Evolutionary conservation across 2,888 invertebrate species (phyloP).

Genomic region (Autographa pulchrina): DNA sequence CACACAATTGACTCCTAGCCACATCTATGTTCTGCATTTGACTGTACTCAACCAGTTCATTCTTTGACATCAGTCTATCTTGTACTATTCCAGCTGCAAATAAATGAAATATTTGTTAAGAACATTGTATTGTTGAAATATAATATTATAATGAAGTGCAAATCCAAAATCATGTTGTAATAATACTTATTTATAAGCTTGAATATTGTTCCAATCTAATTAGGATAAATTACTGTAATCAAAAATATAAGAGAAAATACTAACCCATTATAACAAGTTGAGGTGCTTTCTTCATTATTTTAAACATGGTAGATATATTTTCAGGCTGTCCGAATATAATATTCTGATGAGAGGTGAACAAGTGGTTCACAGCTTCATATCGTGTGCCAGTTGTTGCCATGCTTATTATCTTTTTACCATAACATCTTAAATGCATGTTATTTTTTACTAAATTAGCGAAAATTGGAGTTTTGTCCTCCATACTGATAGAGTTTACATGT

Average conservation of each 20-base stretch:
- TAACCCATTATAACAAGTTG: constrained; percentile 92
- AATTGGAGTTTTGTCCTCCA: constrained; percentile 91
- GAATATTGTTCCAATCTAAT: no score
- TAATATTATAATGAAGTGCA: no score
- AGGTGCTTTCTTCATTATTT: constrained; percentile 92
- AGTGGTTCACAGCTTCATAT: constrained; percentile 91
- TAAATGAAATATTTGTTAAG: background rate
- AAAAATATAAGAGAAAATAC: constrained; percentile 45
- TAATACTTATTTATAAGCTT: no score
- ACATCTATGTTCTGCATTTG: constrained; percentile 91
- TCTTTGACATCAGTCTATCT: constrained; percentile 91
- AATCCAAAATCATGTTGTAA: no score
- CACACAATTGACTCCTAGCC: constrained; percentile 92
- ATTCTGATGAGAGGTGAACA: constrained; percentile 91
- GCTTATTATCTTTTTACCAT: constrained; percentile 91
- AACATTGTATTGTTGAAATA: background rate
- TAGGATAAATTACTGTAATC: background rate
- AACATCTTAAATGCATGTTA: constrained; percentile 92
- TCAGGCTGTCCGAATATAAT: constrained; percentile 92
- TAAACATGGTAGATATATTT: constrained; percentile 90
- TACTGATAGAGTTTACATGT: constrained; percentile 92
- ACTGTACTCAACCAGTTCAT: constrained; percentile 92
- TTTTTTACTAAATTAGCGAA: constrained; percentile 90
- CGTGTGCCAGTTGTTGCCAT: constrained; percentile 91
- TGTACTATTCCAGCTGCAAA: constrained; percentile 93